Evolutionary conservation across 2,113 vertebrate species (phyloP), one percentile per base, ranked within the genome.

Genomic region (Balaeniceps rex): DNA sequence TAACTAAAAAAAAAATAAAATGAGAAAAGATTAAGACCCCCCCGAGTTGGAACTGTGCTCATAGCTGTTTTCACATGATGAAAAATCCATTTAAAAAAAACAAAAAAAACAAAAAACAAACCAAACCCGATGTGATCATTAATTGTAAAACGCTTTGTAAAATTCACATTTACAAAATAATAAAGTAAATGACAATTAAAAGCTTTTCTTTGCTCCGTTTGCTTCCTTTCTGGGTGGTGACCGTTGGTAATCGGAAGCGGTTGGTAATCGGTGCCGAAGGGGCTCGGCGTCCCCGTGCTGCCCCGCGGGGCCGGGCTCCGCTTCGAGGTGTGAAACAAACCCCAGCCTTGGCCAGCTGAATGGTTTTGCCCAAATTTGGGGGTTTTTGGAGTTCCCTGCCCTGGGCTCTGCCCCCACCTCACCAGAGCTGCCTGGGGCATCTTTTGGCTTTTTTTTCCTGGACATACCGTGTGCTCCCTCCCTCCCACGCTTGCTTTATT

Each of bases 101-200:
- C 21, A 31, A 54, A 29, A 11, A 54, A 18, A 46, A 19, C 19
- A 46, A 46, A 46, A 8, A 46, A 46, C 18, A 46, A 47, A 47
- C 46, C 49, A 26, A 26, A 52, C n/a, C 40, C 40, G 40, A 97
- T 89, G 97, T 96, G 97, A 97, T 96, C 95, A 92, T 98, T 98
- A 93, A 95, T 97, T 98, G 98, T 98, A 97, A 98, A 98, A 95
- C 97, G 98, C 98, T 98, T 98, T 98, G 98, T 98, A 98, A 98
- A 98, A 97, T 98, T 97, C 98, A 98, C 98, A 98, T 98, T 98
- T 98, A 98, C 98, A 98, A 90, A 98, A 98, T 98, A 98, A 98
- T 98, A 98, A 98, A 98, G 98, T 97, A 94, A 97, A 97, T 98
- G 96, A 97, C 96, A 91, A 97, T 96, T 95, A 87, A 88, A 82